These are phyloP conservation scores for Drosophila ironensis DNA, from an alignment of 1,140 invertebrate genomes.

Conservation along the genomic window DNA sequence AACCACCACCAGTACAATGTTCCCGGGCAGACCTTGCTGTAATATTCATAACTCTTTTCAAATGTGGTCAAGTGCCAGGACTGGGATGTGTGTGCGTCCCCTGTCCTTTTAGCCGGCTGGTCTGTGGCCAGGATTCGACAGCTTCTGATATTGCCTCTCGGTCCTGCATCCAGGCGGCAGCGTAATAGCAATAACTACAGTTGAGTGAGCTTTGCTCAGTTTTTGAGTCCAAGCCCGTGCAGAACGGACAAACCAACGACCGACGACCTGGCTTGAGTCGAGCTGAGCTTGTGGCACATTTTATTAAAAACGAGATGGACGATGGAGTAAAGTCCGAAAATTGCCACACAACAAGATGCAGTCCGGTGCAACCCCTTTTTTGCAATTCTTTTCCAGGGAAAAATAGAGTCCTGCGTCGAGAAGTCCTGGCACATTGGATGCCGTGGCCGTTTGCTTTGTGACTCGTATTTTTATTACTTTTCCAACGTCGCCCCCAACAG, in stretches of 20 bases:
- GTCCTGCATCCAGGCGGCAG: not conserved
- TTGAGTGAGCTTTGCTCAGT: slow-evolving; percentile 39
- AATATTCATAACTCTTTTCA: slow-evolving; percentile 80
- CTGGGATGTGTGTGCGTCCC: slow-evolving; percentile 1
- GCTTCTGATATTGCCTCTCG: slow-evolving; percentile 41
- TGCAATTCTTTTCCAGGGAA: slow-evolving; percentile 2
- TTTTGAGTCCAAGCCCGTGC: slow-evolving; percentile 26
- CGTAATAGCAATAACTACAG: slow-evolving; percentile 38
- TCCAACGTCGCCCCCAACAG: not conserved
- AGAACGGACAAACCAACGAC: too few species aligned
- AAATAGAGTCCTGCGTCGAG: slow-evolving; percentile 52
- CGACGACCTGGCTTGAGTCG: not conserved
- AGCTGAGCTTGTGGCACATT: slow-evolving; percentile 49
- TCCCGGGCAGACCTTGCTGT: slow-evolving; percentile 45
- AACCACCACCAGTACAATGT: not conserved
- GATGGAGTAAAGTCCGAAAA: slow-evolving; percentile 49
- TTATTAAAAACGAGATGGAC: slow-evolving; percentile 77
- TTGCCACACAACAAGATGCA: slow-evolving; percentile 49
- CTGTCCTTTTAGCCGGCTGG: slow-evolving; percentile 1
- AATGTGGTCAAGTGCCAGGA: slow-evolving; percentile 71
- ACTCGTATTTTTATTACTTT: slow-evolving; percentile 66
- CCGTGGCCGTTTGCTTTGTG: slow-evolving; percentile 26
- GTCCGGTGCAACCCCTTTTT: not conserved
- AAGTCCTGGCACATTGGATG: slow-evolving; percentile 36
- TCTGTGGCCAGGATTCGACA: slow-evolving; percentile 48